phyloP scores from a whole-genome alignment of 2,888 invertebrate species.

The Harpalus rufipes region DNA sequence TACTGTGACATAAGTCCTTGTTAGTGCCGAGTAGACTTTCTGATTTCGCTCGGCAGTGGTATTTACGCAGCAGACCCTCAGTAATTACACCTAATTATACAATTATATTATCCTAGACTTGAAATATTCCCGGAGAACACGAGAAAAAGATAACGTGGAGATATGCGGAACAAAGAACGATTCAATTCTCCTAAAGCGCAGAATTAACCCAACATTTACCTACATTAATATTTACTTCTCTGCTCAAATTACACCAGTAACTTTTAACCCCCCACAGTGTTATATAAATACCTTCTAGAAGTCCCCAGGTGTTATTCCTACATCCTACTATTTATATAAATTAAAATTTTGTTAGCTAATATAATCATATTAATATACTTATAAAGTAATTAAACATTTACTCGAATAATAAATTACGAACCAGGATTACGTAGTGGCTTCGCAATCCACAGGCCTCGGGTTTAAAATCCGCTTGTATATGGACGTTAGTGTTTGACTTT shows the following conservation, averaged over 20 bases:
- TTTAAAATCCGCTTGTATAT: no score
- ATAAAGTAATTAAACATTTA: no score
- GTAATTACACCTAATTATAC: conserved; percentile 19
- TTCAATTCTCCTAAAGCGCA: background rate
- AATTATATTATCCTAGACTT: conserved; percentile 22
- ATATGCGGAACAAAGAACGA: background rate
- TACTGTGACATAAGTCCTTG: conserved; percentile 19
- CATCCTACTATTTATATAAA: background rate
- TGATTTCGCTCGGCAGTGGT: background rate
- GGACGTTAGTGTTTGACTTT: no score
- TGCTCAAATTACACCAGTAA: background rate
- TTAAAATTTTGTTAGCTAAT: background rate
- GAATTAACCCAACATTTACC: background rate
- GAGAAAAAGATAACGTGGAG: conserved; percentile 20
- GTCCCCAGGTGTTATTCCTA: background rate
- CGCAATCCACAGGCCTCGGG: no score
- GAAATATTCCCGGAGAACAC: background rate
- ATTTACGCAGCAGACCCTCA: background rate
- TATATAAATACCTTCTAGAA: background rate
- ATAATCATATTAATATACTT: no score
- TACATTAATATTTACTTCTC: conserved; percentile 9
- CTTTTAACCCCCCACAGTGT: background rate
- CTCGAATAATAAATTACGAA: no score
- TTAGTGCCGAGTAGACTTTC: conserved; percentile 1
- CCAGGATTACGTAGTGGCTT: no score